Evolutionary conservation across 1,140 invertebrate genomes (phyloP), one percentile per base, ranked within the genome.

Genomic region (Drosophila ohnishii): DNA sequence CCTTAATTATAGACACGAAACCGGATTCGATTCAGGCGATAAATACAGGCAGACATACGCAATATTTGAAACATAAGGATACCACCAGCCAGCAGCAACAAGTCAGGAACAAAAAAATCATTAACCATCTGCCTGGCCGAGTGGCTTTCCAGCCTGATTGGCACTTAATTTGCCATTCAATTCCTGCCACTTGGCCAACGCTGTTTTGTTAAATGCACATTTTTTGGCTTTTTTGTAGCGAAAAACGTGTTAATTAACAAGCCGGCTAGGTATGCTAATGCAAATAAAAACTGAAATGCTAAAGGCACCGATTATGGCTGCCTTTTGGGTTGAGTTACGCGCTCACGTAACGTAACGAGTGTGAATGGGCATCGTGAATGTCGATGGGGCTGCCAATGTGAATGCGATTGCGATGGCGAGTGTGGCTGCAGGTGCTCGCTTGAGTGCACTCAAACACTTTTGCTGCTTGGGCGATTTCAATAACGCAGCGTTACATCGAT

Each of bases 371-470:
- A 32, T 16, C 48, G 48, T 50, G 48, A 32, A 50, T 32, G 28
- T 50, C 48, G 48, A 50, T 32, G 47, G 47, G 25, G 8, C 45
- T 28, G 22, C 25, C 22, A 65, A 65, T 48, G 42, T 66, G 78
- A 66, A 53, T 55, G 51, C 32, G n/a, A 45, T 32, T 34, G 55
- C 11, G 22, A 44, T 30, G 19, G 42, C 19, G 67, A 30, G 45
- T 48, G 59, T 50, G 73, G 63, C 50, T 73, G 62, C 44, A 58
- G 69, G 76, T 81, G 56, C 9, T 71, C 58, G 75, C 62, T 48
- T 76, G 79, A 86, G 85, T 87, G 75, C 82, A 87, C 82, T 82
- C 79, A 82, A 86, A 79, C 83, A 82, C 79, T 86, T 87, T 86
- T 87, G 79, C 79, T 78, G 83, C 71, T 78, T 59, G 59, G 70